Conservation (phyloP, 2,888 invertebrate genomes). For the Leptura quadrifasciata region DNA sequence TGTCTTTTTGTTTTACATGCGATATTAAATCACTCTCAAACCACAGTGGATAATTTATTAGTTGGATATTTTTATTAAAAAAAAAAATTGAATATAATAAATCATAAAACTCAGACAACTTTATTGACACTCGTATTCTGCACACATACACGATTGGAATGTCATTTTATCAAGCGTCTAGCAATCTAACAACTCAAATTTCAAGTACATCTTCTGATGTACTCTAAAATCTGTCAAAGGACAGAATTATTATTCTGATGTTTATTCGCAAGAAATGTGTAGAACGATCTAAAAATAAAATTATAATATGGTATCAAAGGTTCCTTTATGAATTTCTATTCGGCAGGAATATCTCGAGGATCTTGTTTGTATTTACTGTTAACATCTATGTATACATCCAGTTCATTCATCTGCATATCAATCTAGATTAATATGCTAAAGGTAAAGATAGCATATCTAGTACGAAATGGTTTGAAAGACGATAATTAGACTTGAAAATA, state of each 20-base stretch:
- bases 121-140: no score
- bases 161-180: not conserved
- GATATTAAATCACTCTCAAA: no score
- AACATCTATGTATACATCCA: slow-evolving; percentile 10
- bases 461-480: not conserved
- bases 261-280: slow-evolving; percentile 20
- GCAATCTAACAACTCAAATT: slow-evolving; percentile 8
- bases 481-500: not conserved
- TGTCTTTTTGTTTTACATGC: no score
- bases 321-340: slow-evolving; percentile 24
- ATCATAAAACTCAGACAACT: no score
- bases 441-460: not conserved
- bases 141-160: no score
- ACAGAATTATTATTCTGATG: slow-evolving; percentile 20
- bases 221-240: slow-evolving; percentile 15
- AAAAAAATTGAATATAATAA: no score
- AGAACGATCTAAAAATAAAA: slow-evolving; percentile 20
- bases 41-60: no score
- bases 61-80: no score
- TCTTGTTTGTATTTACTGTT: slow-evolving; percentile 29
- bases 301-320: slow-evolving; percentile 18
- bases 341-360: slow-evolving; percentile 18
- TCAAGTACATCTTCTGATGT: not conserved
- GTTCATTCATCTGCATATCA: slow-evolving; percentile 20
- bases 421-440: slow-evolving; percentile 13